Percentiles rank a stretch among this genome's conserved stretches.
phyloP scores from a whole-genome alignment of 2,797 vertebrate genomes.

The Pseudochaenichthys georgianus region DNA sequence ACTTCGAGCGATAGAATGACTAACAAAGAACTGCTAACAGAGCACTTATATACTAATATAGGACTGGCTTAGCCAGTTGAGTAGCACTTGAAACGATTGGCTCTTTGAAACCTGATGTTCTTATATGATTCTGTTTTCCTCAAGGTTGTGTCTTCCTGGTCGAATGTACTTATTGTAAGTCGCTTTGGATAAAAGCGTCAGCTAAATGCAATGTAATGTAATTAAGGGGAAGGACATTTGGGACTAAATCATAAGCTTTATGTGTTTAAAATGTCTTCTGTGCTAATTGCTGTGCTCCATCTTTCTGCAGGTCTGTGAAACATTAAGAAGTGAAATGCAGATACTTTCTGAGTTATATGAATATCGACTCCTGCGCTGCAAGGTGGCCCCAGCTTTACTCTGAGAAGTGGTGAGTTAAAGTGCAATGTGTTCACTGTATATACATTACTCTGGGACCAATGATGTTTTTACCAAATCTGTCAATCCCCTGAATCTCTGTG shows the following conservation, averaged over 20 bases:
- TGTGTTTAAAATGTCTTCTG: no score
- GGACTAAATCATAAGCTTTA: rapidly evolving
- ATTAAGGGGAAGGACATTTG: conserved; percentile 76
- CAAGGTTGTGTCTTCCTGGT: no score
- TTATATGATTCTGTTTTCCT: no score
- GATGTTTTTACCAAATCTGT: conserved; percentile 87
- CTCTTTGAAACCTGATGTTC: no score
- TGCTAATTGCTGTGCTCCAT: not conserved
- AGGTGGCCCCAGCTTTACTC: conserved; percentile 95
- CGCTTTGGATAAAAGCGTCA: no score
- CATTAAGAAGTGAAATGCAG: not conserved
- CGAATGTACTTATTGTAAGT: no score
- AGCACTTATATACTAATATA: no score
- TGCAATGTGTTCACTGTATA: rapidly evolving
- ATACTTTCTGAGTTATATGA: conserved; percentile 19
- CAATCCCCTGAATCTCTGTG: conserved; percentile 84
- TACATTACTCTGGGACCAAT: conserved; percentile 34
- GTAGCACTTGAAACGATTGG: no score
- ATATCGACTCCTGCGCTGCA: conserved; percentile 92
- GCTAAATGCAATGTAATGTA: no score
- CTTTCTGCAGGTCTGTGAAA: conserved; percentile 13
- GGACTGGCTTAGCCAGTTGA: no score
- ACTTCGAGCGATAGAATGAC: no score
- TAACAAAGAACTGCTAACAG: no score
- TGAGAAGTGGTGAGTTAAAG: conserved; percentile 92